phyloP scores from a whole-genome alignment of 2,797 vertebrate genomes.

The Gouania willdenowi region DNA sequence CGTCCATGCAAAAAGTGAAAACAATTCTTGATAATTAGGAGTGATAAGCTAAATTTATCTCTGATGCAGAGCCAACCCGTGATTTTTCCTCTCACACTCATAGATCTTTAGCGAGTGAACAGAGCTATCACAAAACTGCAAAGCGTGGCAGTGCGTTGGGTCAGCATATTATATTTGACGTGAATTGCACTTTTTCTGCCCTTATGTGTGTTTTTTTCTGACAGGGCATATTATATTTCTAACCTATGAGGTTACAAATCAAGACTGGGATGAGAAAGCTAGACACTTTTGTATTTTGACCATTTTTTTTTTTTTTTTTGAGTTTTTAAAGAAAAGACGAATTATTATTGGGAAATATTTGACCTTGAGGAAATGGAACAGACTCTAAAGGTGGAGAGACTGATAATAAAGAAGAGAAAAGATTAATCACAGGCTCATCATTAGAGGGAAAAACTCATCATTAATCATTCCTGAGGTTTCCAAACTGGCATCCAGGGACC shows the following conservation, averaged over 20 bases:
- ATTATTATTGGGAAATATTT: conserved; percentile 37
- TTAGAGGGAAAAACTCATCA: too few relatives aligned
- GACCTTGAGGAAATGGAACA: conserved; percentile 29
- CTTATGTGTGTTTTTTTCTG: conserved; percentile 15
- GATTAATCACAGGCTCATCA: too few relatives aligned
- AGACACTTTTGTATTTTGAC: too few relatives aligned
- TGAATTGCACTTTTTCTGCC: conserved; percentile 31
- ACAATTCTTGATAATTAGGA: conserved; percentile 15
- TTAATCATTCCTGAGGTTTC: too few relatives aligned
- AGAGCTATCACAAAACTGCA: conserved; percentile 3
- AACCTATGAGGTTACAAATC: neutral
- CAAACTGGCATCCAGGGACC: too few relatives aligned
- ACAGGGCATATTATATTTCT: conserved; percentile 10
- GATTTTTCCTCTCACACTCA: conserved; percentile 39
- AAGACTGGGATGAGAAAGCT: neutral
- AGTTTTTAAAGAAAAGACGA: conserved; percentile 35
- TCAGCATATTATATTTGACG: conserved; percentile 49
- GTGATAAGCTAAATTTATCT: conserved; percentile 44
- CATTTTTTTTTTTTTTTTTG: too few relatives aligned
- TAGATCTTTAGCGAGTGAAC: conserved; percentile 2
- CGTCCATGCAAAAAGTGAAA: too few relatives aligned
- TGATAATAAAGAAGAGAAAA: conserved; percentile 15
- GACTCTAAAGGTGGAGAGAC: conserved; percentile 17
- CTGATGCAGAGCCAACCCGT: conserved; percentile 15
- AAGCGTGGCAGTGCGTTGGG: conserved; percentile 21